Conservation (phyloP, 1,140 invertebrate genomes). For the Stenopsyche tienmushanensis region DNA sequence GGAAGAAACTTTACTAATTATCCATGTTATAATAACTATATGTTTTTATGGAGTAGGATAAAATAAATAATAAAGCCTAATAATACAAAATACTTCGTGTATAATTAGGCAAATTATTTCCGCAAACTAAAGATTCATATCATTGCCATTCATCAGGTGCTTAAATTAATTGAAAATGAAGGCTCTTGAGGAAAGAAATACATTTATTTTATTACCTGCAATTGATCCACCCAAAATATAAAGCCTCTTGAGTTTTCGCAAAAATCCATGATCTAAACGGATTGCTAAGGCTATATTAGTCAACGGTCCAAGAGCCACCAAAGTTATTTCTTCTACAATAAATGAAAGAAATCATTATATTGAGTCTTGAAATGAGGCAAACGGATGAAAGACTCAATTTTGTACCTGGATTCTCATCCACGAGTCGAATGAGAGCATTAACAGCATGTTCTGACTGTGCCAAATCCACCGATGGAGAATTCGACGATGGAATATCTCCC, state of each 20-base stretch:
- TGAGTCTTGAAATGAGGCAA: too few relatives aligned
- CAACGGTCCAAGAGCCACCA: slow-evolving; percentile 68
- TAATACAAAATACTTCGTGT: too few relatives aligned
- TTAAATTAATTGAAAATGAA: too few relatives aligned
- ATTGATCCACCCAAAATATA: slow-evolving; percentile 74
- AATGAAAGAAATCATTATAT: slow-evolving; percentile 16
- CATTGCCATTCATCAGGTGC: too few relatives aligned
- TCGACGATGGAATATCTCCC: slow-evolving; percentile 55
- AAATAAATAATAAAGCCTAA: too few relatives aligned
- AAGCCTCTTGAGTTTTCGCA: slow-evolving; percentile 60
- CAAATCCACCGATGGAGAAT: slow-evolving; percentile 45
- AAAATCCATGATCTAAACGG: slow-evolving; percentile 63
- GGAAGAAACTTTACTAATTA: too few relatives aligned
- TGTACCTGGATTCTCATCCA: slow-evolving; percentile 52
- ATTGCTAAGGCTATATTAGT: slow-evolving; percentile 73
- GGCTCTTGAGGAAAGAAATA: too few relatives aligned
- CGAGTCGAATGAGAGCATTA: slow-evolving; percentile 47
- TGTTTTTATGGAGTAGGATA: too few relatives aligned
- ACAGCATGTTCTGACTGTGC: slow-evolving; percentile 52
- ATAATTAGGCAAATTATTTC: too few relatives aligned
- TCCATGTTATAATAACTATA: too few relatives aligned
- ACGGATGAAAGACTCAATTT: too few relatives aligned
- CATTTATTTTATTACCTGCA: slow-evolving; percentile 51
- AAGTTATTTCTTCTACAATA: slow-evolving; percentile 51
- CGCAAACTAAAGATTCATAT: too few relatives aligned